phyloP scores from a whole-genome alignment of 2,113 vertebrate genomes.

The Indicator indicator region DNA sequence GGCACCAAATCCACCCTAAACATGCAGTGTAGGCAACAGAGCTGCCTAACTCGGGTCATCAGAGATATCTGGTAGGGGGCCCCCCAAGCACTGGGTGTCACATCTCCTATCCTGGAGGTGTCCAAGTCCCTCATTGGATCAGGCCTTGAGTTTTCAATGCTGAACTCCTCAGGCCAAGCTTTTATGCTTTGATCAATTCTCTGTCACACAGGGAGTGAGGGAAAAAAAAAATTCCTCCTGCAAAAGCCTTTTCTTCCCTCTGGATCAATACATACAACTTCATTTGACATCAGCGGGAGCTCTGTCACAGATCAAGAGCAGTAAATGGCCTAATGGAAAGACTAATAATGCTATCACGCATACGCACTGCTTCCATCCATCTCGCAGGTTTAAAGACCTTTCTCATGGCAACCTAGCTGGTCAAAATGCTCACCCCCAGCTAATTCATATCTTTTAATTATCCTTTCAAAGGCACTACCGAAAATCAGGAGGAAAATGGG shows the following conservation, averaged over 20 bases:
- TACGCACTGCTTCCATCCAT: neutral
- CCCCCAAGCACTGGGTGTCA: accelerated
- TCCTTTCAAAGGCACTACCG: neutral
- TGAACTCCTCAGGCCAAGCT: neutral
- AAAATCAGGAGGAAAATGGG: neutral
- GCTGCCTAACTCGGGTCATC: neutral
- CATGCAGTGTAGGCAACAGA: neutral
- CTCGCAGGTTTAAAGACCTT: constrained; percentile 26
- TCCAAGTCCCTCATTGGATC: neutral
- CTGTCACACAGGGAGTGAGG: neutral
- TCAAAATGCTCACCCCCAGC: neutral
- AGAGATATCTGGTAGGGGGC: neutral
- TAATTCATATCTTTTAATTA: constrained; percentile 42
- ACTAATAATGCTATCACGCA: neutral
- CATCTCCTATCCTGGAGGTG: neutral
- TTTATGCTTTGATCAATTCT: constrained; percentile 27
- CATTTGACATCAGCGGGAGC: constrained; percentile 26
- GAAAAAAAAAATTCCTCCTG: neutral
- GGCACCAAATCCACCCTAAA: neutral
- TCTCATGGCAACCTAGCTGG: neutral
- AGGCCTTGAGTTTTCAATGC: neutral
- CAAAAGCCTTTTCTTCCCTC: constrained; percentile 3
- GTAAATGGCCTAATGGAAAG: constrained; percentile 44
- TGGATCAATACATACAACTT: neutral
- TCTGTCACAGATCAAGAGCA: constrained; percentile 34